A percentile compares a stretch with the other conserved stretches of the same genome.
Evolutionary conservation across 2,113 vertebrate species (phyloP).

Genomic region (Pan paniscus): DNA sequence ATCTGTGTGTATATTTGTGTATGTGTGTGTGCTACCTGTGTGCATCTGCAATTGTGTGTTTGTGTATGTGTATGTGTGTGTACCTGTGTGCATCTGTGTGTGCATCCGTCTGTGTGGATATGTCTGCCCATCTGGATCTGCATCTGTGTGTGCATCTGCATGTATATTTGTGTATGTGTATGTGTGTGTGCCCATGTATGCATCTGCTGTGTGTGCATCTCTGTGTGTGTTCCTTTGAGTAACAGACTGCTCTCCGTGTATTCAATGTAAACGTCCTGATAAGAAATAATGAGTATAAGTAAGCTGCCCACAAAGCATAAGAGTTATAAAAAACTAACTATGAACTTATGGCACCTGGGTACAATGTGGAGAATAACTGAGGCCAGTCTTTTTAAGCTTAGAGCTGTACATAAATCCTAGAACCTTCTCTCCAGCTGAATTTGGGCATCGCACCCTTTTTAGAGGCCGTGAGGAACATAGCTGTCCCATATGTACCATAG

Average conservation of each 20-base stretch:
- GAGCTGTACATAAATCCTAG: too few species aligned
- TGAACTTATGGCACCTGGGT: accelerated
- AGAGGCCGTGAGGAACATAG: too few species aligned
- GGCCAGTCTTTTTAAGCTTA: background rate
- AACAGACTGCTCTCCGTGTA: background rate
- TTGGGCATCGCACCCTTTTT: background rate
- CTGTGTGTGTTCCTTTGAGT: background rate
- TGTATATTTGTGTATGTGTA: background rate
- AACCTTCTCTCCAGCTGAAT: too few species aligned
- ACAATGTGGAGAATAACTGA: accelerated
- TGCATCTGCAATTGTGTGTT: too few species aligned
- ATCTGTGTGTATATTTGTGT: background rate
- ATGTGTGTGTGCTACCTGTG: background rate
- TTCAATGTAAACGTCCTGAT: background rate
- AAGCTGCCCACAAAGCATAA: accelerated
- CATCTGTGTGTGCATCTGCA: background rate
- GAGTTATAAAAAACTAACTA: accelerated
- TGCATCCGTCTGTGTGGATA: background rate
- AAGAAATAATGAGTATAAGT: accelerated
- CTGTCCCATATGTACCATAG: accelerated
- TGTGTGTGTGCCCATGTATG: background rate
- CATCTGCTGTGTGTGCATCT: background rate
- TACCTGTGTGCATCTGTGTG: background rate
- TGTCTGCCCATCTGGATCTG: background rate
- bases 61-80: too few species aligned